Percentiles rank a stretch among this genome's conserved stretches.
Conservation (phyloP, 1,140 invertebrate genomes). For the silkworm (Bombyx mori) region ASM3026992v2 NC_085113.1:11750501-11751000, state of each 20-base stretch:
- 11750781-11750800: slow-evolving; percentile 2
- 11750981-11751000: slow-evolving; percentile 1
- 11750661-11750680: not conserved
- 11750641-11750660: not conserved
- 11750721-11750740: too few species aligned
- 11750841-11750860: slow-evolving; percentile 1
- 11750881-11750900: not conserved
- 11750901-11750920: slow-evolving; percentile 1
- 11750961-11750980: not conserved
- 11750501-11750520: not conserved
- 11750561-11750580: not conserved
- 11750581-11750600: too few species aligned
- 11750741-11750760: not conserved
- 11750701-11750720: not conserved
- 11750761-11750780: not conserved
- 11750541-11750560: not conserved
- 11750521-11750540: slow-evolving; percentile 1
- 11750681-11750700: not conserved
- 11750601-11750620: not conserved
- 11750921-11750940: not conserved
- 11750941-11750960: not conserved
- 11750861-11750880: not conserved
- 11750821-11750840: not conserved
- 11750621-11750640: not conserved
- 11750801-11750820: not conserved